A percentile compares a stretch with the other conserved stretches of the same genome.
phyloP scores from a whole-genome alignment of 1,140 invertebrate species.

The Physella acuta region DNA sequence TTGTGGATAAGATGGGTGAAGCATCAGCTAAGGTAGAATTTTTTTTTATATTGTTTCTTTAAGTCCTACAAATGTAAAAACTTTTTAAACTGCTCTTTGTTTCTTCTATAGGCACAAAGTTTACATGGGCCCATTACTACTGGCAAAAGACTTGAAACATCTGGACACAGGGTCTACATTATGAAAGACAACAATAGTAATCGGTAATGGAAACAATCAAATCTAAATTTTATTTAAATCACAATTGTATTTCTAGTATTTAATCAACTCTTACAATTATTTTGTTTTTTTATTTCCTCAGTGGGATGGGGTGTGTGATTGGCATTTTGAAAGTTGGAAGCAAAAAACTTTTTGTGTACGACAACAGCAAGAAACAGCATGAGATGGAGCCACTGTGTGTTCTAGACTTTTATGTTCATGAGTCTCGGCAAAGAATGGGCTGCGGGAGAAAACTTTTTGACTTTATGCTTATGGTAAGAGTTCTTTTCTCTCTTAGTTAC shows the following conservation, averaged over 20 bases:
- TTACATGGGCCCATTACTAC: conserved; percentile 55
- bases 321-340: conserved; percentile 58
- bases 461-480: conserved; percentile 54
- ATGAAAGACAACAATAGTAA: conserved; percentile 55
- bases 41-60: too few species aligned
- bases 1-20: conserved; percentile 58
- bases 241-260: too few species aligned
- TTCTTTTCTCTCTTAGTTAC: too few species aligned
- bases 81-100: not conserved
- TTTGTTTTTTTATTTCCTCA: conserved; percentile 1
- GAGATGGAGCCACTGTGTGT: conserved; percentile 59
- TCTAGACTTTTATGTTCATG: conserved; percentile 61
- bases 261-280: not conserved
- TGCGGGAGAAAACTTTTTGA: conserved; percentile 58
- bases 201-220: too few species aligned
- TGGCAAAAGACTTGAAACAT: conserved; percentile 51
- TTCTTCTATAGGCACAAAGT: conserved; percentile 53
- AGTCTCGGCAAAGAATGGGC: conserved; percentile 57
- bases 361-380: conserved; percentile 46
- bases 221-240: too few species aligned
- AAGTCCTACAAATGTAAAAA: too few species aligned
- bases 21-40: conserved; percentile 57
- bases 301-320: conserved; percentile 45
- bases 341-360: conserved; percentile 60
- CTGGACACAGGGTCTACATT: conserved; percentile 58